A percentile compares a stretch with the other conserved stretches of the same genome.
phyloP scores from a whole-genome alignment of 2,113 vertebrate species.

The Phylloscopus trochilus region DNA sequence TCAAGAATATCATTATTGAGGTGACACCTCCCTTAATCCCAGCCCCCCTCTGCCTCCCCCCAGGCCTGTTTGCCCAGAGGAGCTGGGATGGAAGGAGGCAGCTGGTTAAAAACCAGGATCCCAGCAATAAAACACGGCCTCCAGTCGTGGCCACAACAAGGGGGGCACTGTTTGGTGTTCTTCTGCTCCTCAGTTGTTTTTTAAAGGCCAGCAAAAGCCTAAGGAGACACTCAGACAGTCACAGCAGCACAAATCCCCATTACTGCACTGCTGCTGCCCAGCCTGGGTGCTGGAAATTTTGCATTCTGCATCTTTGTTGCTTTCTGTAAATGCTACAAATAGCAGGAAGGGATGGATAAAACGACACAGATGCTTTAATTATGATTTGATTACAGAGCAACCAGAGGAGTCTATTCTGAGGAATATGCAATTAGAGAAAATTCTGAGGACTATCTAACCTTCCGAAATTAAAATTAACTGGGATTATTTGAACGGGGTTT shows the following conservation, averaged over 20 bases:
- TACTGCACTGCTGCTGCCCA: not conserved
- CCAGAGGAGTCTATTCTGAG: slow-evolving; percentile 49
- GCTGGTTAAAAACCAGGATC: not conserved
- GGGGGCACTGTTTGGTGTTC: not conserved
- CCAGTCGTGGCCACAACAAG: not conserved
- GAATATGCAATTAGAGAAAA: slow-evolving; percentile 43
- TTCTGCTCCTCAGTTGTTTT: not conserved
- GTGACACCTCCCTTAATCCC: not conserved
- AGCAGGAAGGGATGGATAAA: slow-evolving; percentile 45
- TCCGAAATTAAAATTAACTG: slow-evolving; percentile 51
- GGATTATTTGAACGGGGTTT: slow-evolving; percentile 19
- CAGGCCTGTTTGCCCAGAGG: not conserved
- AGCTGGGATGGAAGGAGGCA: not conserved
- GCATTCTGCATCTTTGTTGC: not conserved
- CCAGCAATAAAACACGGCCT: not conserved
- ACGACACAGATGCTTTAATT: slow-evolving; percentile 58
- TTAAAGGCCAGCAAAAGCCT: not conserved
- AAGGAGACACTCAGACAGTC: not conserved
- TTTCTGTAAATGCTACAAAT: not conserved
- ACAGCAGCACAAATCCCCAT: not conserved
- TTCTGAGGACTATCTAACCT: slow-evolving; percentile 46
- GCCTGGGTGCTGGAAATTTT: not conserved
- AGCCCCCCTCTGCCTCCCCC: not conserved
- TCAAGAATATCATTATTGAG: too few species aligned
- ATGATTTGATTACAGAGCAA: slow-evolving; percentile 60